These are phyloP conservation scores for Cavia porcellus DNA, from an alignment of 2,113 vertebrate genomes.

Conservation along the genomic window DNA sequence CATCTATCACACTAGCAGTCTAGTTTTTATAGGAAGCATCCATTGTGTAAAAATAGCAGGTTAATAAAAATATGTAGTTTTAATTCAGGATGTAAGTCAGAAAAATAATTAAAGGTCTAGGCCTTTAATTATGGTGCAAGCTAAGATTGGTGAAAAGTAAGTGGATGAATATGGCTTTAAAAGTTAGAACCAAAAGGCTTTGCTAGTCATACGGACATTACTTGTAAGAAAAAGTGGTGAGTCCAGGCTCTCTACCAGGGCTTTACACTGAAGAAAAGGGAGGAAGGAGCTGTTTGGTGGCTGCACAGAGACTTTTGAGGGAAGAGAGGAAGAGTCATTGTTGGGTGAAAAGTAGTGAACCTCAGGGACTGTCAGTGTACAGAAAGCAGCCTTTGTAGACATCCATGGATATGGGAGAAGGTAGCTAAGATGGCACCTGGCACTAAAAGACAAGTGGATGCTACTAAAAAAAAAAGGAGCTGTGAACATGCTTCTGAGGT, in stretches of 20 bases:
- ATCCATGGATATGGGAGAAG: too few species aligned
- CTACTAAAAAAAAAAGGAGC: not conserved
- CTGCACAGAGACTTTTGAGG: fast-evolving
- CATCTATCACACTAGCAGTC: not conserved
- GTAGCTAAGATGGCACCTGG: fast-evolving
- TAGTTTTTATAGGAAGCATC: not conserved
- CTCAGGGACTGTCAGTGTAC: not conserved
- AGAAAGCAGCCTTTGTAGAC: not conserved
- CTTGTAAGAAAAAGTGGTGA: not conserved
- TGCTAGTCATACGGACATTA: fast-evolving
- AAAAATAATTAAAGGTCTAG: not conserved
- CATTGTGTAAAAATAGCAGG: not conserved
- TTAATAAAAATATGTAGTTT: not conserved
- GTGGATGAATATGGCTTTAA: not conserved
- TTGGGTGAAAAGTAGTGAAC: too few species aligned
- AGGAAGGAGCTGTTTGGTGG: not conserved
- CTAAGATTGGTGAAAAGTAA: too few species aligned
- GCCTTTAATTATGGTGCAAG: not conserved
- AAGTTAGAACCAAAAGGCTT: not conserved
- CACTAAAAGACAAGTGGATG: not conserved
- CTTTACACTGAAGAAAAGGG: fast-evolving
- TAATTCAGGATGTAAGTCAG: not conserved
- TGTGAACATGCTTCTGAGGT: not conserved
- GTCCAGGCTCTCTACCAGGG: not conserved
- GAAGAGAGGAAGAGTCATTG: not conserved